Evolutionary conservation across 2,797 vertebrate genomes (phyloP), one percentile per base, ranked within the genome.

Genomic region (Coccyzus lansbergi): DNA sequence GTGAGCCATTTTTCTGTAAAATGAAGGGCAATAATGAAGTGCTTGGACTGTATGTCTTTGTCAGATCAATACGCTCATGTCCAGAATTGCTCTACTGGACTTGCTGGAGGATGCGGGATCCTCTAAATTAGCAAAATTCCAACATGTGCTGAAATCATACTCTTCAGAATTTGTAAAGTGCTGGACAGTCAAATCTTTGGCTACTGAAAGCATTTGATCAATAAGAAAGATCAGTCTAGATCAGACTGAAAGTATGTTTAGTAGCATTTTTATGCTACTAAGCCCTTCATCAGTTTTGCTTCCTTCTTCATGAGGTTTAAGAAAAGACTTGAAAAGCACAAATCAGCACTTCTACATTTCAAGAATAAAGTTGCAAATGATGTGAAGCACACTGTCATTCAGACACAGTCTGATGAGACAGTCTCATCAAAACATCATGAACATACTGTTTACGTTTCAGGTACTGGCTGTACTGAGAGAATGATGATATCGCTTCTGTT

Each of bases 401-500:
- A 86, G 52, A 24, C 72, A 33, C 46, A 59, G 55, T 16, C 31
- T 84, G 87, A 55, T 80, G 31, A 49, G 29, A 13, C 34, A 81
- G 60, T 18, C 49, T 68, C 51, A 44, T 51, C 18, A 42, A 38
- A 75, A 71, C 15, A 12, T 38, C 25, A 7, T 26, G 48, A 89
- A 29, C 29, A 12, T n/a, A 8, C 16, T n/a, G 49, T 12, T 84
- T 75, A 68, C 46, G 38, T 62, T 64, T 58, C 24, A 86, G 53
- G 42, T 17, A 22, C 72, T 52, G 75, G 34, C 34, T 75, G 82
- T 64, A 46, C 17, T 34, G 49, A 24, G 58, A 49, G 58, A 80
- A n/a, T 10, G 4, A 62, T 8, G 10, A 3, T 42, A 15, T 3
- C 9, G 10, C 12, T 38, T 44, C 8, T 0, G 1, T 26, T 62